Evolutionary conservation across 2,888 invertebrate species (phyloP), one percentile per base, ranked within the genome.

Genomic region (Epistrophe eligans): DNA sequence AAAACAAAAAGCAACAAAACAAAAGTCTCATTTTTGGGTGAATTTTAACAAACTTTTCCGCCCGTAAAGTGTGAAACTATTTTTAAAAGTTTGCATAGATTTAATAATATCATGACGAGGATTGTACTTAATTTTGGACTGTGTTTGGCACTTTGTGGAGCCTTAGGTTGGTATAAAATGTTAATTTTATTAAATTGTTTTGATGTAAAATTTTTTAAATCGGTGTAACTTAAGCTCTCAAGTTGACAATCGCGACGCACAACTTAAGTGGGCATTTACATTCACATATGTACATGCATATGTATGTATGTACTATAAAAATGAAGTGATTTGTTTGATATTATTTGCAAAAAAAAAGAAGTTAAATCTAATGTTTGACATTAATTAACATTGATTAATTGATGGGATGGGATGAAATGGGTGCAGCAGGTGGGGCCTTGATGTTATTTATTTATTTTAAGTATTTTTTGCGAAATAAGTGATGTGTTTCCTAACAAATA

Each of bases 61-160:
- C 73, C 48, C 40, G 72, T 66, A 64, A 55, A 87, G 70, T 77
- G 80, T 77, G 45, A 73, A 77, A 80, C 62, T 48, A 77, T 60
- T 32, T 32, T 66, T 60, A 60, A 87, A 55, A 83, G 38, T 62
- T 62, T 62, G 24, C 9, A 62, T 40, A 43, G 24, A 62, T 62
- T 62, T 43, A 17, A 35, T 35, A 58, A 35, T 17, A 58, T 35
- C 62, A 62, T 87, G 87, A 67, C 74, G 57, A 82, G 76, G 67
- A 79, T 83, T 57, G 15, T 87, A 62, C 72, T 83, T 79, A 79
- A 83, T 60, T 76, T 87, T 76, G 83, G 74, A 72, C 48, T 87
- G 76, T 87, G 83, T 62, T 40, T 87, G 76, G 79, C 79, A 72
- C 76, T 87, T 50, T 87, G 66, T 55, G 87, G 83, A 83, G 60